A percentile compares a stretch with the other conserved stretches of the same genome.
These are phyloP conservation scores for Uria aalge DNA, from an alignment of 2,113 vertebrate species.

Conservation along the genomic window DNA sequence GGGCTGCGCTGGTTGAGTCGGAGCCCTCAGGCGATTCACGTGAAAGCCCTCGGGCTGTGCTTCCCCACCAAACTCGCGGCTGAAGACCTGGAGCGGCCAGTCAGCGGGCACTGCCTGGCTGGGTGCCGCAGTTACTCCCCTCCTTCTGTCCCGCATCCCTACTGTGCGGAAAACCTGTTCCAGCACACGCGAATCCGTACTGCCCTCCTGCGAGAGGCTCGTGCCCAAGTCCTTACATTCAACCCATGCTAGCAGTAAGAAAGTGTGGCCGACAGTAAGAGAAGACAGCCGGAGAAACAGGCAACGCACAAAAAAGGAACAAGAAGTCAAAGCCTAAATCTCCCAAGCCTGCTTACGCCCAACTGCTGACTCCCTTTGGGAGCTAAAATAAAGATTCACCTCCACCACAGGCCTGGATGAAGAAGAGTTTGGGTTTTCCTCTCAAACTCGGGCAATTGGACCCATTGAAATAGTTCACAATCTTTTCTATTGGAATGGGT, in stretches of 20 bases:
- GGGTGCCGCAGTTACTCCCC: neutral
- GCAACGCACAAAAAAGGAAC: neutral
- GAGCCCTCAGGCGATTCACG: rapidly evolving
- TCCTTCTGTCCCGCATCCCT: neutral
- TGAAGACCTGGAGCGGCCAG: neutral
- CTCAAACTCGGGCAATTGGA: slow-evolving; percentile 83
- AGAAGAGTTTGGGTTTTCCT: slow-evolving; percentile 96
- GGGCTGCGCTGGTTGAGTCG: rapidly evolving
- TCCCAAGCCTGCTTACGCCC: rapidly evolving
- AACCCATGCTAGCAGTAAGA: rapidly evolving
- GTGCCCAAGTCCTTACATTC: rapidly evolving
- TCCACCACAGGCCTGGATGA: slow-evolving; percentile 97
- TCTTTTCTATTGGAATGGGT: slow-evolving; percentile 79
- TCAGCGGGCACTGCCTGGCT: rapidly evolving
- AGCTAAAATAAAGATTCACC: slow-evolving; percentile 69
- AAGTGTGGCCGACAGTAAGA: rapidly evolving
- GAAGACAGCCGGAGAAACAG: neutral
- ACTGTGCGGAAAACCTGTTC: rapidly evolving
- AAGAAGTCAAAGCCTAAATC: neutral
- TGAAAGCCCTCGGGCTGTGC: rapidly evolving
- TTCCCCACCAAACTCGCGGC: neutral
- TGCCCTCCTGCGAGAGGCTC: neutral
- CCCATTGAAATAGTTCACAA: slow-evolving; percentile 90
- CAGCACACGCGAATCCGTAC: rapidly evolving
- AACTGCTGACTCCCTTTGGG: rapidly evolving